Conservation (phyloP, 2,113 vertebrate genomes). For the Podarcis muralis region DNA sequence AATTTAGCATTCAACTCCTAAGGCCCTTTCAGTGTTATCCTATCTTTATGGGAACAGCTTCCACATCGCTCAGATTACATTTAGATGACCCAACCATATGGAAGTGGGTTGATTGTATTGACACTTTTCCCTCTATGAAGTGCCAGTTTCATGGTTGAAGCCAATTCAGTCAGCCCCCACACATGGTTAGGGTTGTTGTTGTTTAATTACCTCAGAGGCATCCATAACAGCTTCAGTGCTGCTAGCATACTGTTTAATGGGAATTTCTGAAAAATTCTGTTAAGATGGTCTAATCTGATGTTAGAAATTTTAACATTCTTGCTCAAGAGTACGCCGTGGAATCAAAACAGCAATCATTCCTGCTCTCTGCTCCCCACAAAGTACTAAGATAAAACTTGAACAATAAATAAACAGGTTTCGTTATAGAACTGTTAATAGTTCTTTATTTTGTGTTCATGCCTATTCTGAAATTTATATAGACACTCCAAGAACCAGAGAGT, state of each 20-base stretch:
- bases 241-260: not conserved
- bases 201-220: not conserved
- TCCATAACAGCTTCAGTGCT: not conserved
- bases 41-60: not conserved
- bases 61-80: not conserved
- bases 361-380: no score
- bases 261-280: not conserved
- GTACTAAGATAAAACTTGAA: not conserved
- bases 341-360: not conserved
- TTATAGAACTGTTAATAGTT: not conserved
- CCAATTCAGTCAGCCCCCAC: not conserved
- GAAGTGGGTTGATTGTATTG: not conserved
- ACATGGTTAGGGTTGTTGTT: not conserved
- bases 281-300: not conserved
- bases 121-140: not conserved
- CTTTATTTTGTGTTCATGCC: not conserved
- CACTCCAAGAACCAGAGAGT: not conserved
- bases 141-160: not conserved
- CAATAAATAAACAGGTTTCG: not conserved
- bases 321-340: not conserved
- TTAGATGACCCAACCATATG: not conserved
- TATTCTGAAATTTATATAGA: not conserved
- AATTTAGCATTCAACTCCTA: not conserved
- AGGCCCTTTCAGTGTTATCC: not conserved
- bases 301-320: not conserved